phyloP scores from a whole-genome alignment of 2,113 vertebrate genomes.

The Indri indri region DNA sequence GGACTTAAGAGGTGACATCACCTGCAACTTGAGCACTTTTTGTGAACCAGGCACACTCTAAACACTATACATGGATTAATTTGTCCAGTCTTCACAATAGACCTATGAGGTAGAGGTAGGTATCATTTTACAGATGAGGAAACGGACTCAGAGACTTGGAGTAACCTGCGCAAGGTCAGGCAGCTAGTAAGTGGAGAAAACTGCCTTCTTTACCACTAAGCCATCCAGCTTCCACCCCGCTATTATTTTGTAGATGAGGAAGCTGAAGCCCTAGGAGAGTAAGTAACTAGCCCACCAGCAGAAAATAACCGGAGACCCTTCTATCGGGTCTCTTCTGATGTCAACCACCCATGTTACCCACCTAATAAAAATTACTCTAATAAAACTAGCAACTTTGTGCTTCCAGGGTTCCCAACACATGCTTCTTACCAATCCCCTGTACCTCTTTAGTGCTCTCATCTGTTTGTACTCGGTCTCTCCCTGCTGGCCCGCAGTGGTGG shows the following conservation, averaged over 20 bases:
- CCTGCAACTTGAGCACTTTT: neutral
- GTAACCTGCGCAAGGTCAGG: neutral
- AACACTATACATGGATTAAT: neutral
- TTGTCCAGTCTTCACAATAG: neutral
- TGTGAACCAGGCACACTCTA: neutral
- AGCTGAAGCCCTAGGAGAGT: neutral
- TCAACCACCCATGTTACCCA: neutral
- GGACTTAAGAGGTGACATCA: neutral
- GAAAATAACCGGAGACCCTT: neutral
- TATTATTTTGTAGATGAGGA: neutral
- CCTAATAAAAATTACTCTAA: accelerated
- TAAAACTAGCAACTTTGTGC: neutral
- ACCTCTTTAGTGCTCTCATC: neutral
- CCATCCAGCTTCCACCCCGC: too few species aligned
- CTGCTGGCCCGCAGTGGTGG: accelerated
- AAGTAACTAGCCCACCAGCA: neutral
- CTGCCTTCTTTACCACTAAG: neutral
- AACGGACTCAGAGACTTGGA: neutral
- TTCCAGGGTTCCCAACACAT: neutral
- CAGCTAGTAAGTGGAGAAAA: neutral
- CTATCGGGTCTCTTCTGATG: neutral
- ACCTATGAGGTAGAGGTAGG: neutral
- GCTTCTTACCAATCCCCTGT: neutral
- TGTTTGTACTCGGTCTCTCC: neutral
- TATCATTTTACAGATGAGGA: neutral